Evolutionary conservation across 2,888 invertebrate genomes (phyloP).

Genomic region (Bruchidius siliquastri): DNA sequence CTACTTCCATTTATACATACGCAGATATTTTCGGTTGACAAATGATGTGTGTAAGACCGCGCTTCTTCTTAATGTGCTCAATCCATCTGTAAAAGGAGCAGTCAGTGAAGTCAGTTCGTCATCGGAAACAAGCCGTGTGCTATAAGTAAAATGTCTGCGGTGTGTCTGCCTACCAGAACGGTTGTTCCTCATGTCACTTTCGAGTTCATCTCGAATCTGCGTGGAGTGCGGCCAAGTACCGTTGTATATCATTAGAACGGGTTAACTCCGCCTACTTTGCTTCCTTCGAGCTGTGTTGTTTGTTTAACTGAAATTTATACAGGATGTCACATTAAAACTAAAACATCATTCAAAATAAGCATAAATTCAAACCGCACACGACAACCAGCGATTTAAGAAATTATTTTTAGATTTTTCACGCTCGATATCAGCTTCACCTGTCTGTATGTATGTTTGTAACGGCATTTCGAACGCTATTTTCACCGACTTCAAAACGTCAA

Average conservation of each 20-base stretch:
- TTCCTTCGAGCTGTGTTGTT: background rate
- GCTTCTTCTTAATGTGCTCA: constrained; percentile 29
- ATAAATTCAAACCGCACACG: too few species aligned
- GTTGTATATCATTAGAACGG: background rate
- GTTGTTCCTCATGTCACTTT: background rate
- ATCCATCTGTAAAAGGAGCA: constrained; percentile 37
- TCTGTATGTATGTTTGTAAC: too few species aligned
- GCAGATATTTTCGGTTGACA: constrained; percentile 36
- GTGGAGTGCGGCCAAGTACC: background rate
- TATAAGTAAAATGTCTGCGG: background rate
- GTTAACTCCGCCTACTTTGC: background rate
- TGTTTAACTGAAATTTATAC: too few species aligned
- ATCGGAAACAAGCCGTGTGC: constrained; percentile 23
- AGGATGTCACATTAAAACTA: too few species aligned
- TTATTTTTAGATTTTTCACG: too few species aligned
- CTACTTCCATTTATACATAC: constrained; percentile 27
- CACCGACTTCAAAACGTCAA: too few species aligned
- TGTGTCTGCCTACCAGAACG: background rate
- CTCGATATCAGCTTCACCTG: too few species aligned
- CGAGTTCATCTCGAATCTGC: background rate
- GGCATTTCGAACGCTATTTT: too few species aligned
- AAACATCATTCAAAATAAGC: too few species aligned
- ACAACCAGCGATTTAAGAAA: too few species aligned
- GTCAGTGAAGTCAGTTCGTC: constrained; percentile 24
- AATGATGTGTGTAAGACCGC: constrained; percentile 36